Evolutionary conservation across 2,113 vertebrate genomes (phyloP).

Genomic region (Chascanopsetta lugubris): DNA sequence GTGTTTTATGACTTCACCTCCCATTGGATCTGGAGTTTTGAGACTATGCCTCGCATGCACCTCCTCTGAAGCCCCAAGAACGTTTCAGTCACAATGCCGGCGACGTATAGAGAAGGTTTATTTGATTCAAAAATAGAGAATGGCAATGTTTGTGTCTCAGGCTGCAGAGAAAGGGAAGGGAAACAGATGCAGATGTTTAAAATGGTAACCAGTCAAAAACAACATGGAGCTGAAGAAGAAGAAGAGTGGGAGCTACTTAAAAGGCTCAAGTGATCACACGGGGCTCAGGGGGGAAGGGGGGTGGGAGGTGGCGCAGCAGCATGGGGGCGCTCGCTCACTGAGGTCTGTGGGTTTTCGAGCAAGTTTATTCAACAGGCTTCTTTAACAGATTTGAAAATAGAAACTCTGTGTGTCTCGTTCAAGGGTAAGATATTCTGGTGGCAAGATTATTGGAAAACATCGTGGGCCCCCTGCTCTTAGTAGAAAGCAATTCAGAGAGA

Average conservation of each 20-base stretch:
- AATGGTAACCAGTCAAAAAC: constrained; percentile 45
- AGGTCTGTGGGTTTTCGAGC: constrained; percentile 13
- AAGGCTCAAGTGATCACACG: constrained; percentile 10
- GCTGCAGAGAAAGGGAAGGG: constrained; percentile 11
- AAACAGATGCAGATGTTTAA: constrained; percentile 6
- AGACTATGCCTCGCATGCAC: background rate
- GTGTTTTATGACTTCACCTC: constrained; percentile 1
- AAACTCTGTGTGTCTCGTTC: background rate
- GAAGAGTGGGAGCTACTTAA: constrained; percentile 9
- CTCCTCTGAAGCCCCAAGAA: no score
- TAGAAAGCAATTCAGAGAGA: constrained; percentile 6
- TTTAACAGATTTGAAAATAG: constrained; percentile 10
- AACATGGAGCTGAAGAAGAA: constrained; percentile 10
- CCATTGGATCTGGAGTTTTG: background rate
- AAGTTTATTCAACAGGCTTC: constrained; percentile 3
- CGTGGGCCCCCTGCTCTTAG: background rate
- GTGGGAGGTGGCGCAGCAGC: background rate
- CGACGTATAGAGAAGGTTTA: background rate
- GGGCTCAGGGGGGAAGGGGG: constrained; percentile 4
- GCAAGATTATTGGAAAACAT: background rate
- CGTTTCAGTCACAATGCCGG: background rate
- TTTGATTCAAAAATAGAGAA: background rate
- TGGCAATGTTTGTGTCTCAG: background rate
- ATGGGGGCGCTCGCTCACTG: background rate
- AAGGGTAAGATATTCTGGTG: background rate